phyloP scores from a whole-genome alignment of 2,113 vertebrate genomes.

The Tor tambroides region DNA sequence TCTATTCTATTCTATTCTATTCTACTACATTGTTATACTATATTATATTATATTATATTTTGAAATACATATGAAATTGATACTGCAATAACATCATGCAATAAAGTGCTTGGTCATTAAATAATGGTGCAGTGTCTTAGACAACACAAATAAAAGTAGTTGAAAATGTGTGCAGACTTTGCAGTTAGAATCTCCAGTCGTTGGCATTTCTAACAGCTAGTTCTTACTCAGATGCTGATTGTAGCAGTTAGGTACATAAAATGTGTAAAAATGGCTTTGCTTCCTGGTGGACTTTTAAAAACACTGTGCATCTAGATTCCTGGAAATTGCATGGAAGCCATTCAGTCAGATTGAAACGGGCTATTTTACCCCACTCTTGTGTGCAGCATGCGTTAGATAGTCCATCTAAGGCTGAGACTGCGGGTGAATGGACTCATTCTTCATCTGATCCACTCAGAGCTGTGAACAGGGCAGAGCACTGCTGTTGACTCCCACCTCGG shows the following conservation, averaged over 20 bases:
- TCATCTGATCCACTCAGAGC: not conserved
- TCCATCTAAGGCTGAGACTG: not conserved
- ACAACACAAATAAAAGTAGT: not conserved
- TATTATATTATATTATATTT: no score
- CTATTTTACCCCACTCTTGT: not conserved
- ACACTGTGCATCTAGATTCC: not conserved
- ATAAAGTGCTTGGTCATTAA: not conserved
- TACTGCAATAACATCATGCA: not conserved
- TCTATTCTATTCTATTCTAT: no score
- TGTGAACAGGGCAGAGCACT: not conserved
- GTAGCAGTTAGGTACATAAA: not conserved
- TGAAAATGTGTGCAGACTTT: not conserved
- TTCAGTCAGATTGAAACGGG: not conserved
- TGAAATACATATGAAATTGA: not conserved
- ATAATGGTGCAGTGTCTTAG: not conserved
- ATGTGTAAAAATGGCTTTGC: not conserved
- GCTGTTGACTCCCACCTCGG: not conserved
- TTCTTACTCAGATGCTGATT: not conserved
- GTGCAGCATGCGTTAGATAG: not conserved
- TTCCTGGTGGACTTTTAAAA: not conserved
- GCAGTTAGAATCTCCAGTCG: not conserved
- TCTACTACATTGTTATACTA: no score
- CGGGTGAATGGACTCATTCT: constrained; percentile 24
- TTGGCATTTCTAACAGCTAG: not conserved
- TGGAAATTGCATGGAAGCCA: not conserved